Evolutionary conservation across 2,797 vertebrate species (phyloP).

Genomic region (Sebastes cheni): DNA sequence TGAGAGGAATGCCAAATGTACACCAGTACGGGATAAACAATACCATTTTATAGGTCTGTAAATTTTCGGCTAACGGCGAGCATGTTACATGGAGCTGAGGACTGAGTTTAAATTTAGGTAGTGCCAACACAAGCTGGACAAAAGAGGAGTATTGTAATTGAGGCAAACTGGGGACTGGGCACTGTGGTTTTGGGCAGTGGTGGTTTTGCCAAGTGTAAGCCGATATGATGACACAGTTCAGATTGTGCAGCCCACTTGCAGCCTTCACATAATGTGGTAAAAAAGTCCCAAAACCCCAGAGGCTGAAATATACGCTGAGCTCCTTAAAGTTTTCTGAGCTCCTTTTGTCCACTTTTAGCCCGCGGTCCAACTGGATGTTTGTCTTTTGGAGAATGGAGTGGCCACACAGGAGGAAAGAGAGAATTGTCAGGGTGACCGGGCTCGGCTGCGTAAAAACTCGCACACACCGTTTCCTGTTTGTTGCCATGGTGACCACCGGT

Average conservation of each 20-base stretch:
- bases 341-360: slow-evolving; percentile 70
- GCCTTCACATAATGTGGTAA: slow-evolving; percentile 52
- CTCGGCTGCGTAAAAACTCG: slow-evolving; percentile 58
- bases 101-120: slow-evolving; percentile 15
- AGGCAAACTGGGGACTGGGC: slow-evolving; percentile 44
- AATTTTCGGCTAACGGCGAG: not conserved
- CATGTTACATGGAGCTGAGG: not conserved
- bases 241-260: slow-evolving; percentile 33
- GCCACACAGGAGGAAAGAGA: slow-evolving; percentile 68
- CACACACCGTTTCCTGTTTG: slow-evolving; percentile 69
- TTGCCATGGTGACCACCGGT: slow-evolving; percentile 58
- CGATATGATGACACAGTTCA: slow-evolving; percentile 59
- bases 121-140: slow-evolving; percentile 15
- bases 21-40: slow-evolving; percentile 36
- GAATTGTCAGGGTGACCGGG: slow-evolving; percentile 58
- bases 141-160: slow-evolving; percentile 26
- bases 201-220: slow-evolving; percentile 52
- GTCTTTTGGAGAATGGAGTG: slow-evolving; percentile 58
- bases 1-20: slow-evolving; percentile 60
- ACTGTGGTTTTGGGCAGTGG: slow-evolving; percentile 51
- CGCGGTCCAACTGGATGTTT: slow-evolving; percentile 58
- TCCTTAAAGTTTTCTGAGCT: slow-evolving; percentile 40
- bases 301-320: slow-evolving; percentile 46
- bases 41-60: slow-evolving; percentile 30
- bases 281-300: slow-evolving; percentile 37